phyloP scores from a whole-genome alignment of 2,888 invertebrate genomes.

The Galeruca laticollis region DNA sequence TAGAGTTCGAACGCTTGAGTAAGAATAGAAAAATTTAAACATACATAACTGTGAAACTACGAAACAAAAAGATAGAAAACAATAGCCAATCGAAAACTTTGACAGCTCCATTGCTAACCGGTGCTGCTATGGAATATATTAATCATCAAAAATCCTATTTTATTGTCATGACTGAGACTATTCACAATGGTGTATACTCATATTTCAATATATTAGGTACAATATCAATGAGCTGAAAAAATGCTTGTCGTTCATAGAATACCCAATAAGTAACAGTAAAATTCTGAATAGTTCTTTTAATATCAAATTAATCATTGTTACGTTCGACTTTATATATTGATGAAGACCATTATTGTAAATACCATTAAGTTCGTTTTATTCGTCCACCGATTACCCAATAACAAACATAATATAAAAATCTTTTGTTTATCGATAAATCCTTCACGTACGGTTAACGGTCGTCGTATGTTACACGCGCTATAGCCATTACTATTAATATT shows the following conservation, averaged over 20 bases:
- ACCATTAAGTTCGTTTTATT: conserved; percentile 37
- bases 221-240: too few species aligned
- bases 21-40: too few species aligned
- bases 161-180: too few species aligned
- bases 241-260: not conserved
- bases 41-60: too few species aligned
- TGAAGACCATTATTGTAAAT: conserved; percentile 21
- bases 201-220: too few species aligned
- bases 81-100: too few species aligned
- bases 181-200: too few species aligned
- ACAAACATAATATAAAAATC: conserved; percentile 43
- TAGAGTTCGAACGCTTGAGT: too few species aligned
- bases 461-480: conserved; percentile 42
- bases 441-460: conserved; percentile 17
- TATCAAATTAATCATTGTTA: conserved; percentile 17
- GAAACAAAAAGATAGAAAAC: too few species aligned
- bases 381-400: conserved; percentile 22
- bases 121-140: too few species aligned
- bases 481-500: conserved; percentile 54
- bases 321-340: conserved; percentile 14
- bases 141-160: too few species aligned
- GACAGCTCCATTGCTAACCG: too few species aligned
- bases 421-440: conserved; percentile 31
- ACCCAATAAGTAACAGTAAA: not conserved
- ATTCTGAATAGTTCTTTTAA: conserved; percentile 1